Base-by-base conservation (phyloP, 2,888 invertebrate species). In the Ormia ochracea region DNA sequence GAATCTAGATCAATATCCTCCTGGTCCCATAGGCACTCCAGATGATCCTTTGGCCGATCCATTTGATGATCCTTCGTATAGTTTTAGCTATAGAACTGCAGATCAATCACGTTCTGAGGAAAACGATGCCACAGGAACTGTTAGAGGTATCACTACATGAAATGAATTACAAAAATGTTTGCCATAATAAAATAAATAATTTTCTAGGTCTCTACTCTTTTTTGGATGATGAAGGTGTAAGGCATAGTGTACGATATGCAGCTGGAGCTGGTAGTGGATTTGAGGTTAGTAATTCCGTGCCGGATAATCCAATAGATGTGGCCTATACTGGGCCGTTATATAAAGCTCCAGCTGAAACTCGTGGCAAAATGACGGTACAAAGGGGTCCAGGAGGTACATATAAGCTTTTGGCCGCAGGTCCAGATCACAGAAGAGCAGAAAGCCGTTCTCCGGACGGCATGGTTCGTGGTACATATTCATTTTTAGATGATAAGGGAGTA, bases 221-320 rank as follows among this genome's bases (percentile, higher is more conserved):
- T 86, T 89, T 94, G 19, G 95, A 95, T 84, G 95, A 95, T 85
- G 92, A 94, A 28, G 95, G 95, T 0, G 94, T 94, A 84, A 91
- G 93, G 1, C 94, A 95, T 85, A 93, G 93, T 83, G 94, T 95
- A 0, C 92, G 94, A 21, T 95, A 94, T 89, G 93, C 94, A 41
- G 95, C 95, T 3, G 94, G 95, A 0, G 91, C 94, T 43, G 93
- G 93, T 81, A 94, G 93, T 0, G 95, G 95, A 0, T 95, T 94
- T 88, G 93, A 94, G 86, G 94, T 95, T 1, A 93, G 93, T 23
- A 94, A 95, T 85, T 93, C 93, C 23, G 93, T 94, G 56, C 92
- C 92, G 3, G 91, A 92, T 61, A 92, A 92, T 38, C 93, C 93
- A 0, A 90, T 90, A 3, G 91, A 92, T 0, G 91, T 94, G 0